Evolutionary conservation across 2,888 invertebrate species (phyloP), one percentile per base, ranked within the genome.

Genomic region (Watsonalla binaria): DNA sequence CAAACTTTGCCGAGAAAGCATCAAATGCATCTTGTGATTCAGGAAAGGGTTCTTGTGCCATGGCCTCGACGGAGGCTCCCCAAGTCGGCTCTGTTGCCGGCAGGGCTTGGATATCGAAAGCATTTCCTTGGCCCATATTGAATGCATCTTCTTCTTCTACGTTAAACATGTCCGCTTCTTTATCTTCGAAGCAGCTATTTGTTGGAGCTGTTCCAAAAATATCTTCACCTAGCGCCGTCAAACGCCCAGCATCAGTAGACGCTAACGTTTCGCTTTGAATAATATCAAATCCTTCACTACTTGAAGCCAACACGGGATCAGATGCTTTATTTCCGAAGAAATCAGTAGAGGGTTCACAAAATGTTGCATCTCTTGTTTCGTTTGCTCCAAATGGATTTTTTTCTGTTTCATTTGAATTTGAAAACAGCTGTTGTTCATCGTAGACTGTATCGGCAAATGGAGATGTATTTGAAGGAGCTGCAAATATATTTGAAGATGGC

Each of bases 1-100:
- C 97, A 71, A 98, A 98, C 79, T 97, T 97, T 1, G 96, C 95
- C 5, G 97, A 94, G 70, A 98, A 98, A 0, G 96, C 97, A 79
- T 97, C 97, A 66, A 97, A 97, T 0, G 92, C 92, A 46, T 92
- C 90, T 55, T 86, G 82, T 0, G 86, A 78, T 52, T 81, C 78
- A 2, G 84, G 76, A 53, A 84, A 83, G 6, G 76, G 65, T 46
- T 87, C 83, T 24, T 83, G 82, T 56, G 71, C 67, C 69, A 83
- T 77, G 15, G 76, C 68, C 45, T 86, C 85, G 0, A 76, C 54
- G 0, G 73, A 53, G 2, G 69, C 62, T 8, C 79, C 82, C 76
- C 84, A 80, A 11, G 74, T 80, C 5, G 78, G 62, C 35, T 86
- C 84, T 0, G 70, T 58, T 1, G 68, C 49, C 15, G 66, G 57